A percentile compares a stretch with the other conserved stretches of the same genome.
phyloP scores from a whole-genome alignment of 2,113 vertebrate genomes.

The Cisticola juncidis region DNA sequence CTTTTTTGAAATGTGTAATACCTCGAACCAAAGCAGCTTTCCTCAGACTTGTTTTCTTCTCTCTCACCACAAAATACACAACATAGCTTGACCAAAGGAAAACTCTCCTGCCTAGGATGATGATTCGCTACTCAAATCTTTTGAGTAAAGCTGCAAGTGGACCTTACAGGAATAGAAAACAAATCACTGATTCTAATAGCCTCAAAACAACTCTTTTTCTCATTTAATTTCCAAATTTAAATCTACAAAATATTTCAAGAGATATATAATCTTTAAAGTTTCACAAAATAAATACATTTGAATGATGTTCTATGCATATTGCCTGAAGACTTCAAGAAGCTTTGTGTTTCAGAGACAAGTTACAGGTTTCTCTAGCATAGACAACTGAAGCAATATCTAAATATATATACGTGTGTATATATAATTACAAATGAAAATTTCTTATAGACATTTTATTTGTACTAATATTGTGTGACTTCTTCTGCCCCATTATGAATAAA shows the following conservation, averaged over 20 bases:
- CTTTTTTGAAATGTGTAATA: slow-evolving; percentile 49
- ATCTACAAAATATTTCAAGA: slow-evolving; percentile 45
- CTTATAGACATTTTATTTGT: slow-evolving; percentile 2
- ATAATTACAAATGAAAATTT: slow-evolving; percentile 30
- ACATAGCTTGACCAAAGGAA: slow-evolving; percentile 54
- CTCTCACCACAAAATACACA: slow-evolving; percentile 62
- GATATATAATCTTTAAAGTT: slow-evolving; percentile 22
- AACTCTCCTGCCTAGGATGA: slow-evolving; percentile 24
- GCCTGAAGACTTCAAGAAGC: neutral
- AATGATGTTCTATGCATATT: neutral
- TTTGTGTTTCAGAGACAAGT: slow-evolving; percentile 15
- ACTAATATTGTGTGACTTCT: neutral
- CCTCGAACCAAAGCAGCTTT: slow-evolving; percentile 62
- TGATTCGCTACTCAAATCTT: slow-evolving; percentile 46
- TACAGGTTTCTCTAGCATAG: slow-evolving; percentile 21
- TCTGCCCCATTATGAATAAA: neutral
- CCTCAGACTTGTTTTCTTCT: slow-evolving; percentile 55
- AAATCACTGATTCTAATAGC: slow-evolving; percentile 35
- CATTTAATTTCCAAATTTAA: slow-evolving; percentile 25
- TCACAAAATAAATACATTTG: neutral
- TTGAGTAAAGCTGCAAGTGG: slow-evolving; percentile 5
- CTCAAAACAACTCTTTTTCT: neutral
- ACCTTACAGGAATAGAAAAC: slow-evolving; percentile 45
- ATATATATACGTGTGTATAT: neutral
- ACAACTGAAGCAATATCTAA: slow-evolving; percentile 37